Evolutionary conservation across 2,888 invertebrate species (phyloP).

Genomic region (Protonemura montana): DNA sequence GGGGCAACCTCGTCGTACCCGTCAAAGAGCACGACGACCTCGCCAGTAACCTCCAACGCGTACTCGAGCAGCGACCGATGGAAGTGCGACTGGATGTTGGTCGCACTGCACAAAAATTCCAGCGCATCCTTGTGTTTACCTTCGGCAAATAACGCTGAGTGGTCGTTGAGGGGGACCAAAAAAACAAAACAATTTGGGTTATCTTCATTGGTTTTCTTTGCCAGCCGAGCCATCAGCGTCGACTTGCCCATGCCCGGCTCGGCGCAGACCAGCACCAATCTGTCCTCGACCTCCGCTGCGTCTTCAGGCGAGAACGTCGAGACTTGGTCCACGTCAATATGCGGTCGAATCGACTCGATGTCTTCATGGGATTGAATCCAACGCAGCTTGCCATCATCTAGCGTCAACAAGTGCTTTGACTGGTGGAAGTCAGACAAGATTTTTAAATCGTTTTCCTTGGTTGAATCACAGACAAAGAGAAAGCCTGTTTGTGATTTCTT

Average conservation of each 20-base stretch:
- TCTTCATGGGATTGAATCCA: neutral
- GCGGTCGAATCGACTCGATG: neutral
- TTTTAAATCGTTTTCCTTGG: neutral
- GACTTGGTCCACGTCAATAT: neutral
- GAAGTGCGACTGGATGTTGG: neutral
- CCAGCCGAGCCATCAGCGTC: neutral
- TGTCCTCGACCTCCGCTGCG: neutral
- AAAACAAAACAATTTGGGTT: neutral
- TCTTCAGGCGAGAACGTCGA: neutral
- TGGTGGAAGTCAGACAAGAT: neutral
- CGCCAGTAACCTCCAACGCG: neutral
- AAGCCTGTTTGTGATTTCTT: neutral
- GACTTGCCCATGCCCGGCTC: slow-evolving; percentile 33
- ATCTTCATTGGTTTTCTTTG: neutral
- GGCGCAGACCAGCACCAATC: neutral
- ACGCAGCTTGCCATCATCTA: neutral
- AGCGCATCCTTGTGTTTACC: neutral
- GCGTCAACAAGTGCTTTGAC: neutral
- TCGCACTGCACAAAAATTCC: neutral
- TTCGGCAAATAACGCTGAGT: neutral
- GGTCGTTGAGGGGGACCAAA: neutral
- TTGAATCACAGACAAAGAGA: neutral
- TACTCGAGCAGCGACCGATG: neutral
- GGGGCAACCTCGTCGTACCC: slow-evolving; percentile 10
- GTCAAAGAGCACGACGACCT: neutral